Base-by-base conservation (phyloP, 2,888 invertebrate species). In the Spicauda simplicius region DNA sequence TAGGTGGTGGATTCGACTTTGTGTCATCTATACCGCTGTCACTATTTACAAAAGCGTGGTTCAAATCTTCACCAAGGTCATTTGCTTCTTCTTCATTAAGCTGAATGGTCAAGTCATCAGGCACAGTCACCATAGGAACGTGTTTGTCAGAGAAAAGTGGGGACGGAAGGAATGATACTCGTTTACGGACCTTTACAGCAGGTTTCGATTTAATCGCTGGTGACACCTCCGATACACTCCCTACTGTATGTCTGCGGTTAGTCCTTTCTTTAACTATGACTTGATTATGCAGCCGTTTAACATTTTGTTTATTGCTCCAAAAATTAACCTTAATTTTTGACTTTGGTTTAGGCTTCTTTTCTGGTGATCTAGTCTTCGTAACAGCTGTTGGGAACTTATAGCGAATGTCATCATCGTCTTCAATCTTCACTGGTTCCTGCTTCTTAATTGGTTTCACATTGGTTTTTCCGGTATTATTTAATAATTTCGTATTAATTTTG, bases 71-170 rank as follows among this genome's bases (percentile, higher is more conserved):
- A 30, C 85, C 80, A 25, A 92, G 77, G 71, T 87, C 88, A 82
- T 90, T 87, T 1, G 86, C 91, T 75, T 93, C 91, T 78, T 91
- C 90, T 68, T 91, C 90, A 80, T 91, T 92, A n/a, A 93, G 76
- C 33, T 92, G 90, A 70, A 93, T 91, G n/a, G 93, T 91, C 61
- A 93, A 83, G 75, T 93, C 93, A 83, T 93, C 93, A 0, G 93
- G 93, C 2, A 93, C 93, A 0, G 93, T 90, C 0, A 93, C 90
- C 93, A 93, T 93, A 0, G 93, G 93, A 50, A 89, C 82, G 81
- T 92, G 91, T 67, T 91, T 88, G 6, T 92, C 93, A 41, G 85
- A 86, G 73, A 92, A 91, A 18, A 90, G 71, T 5, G 93, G 92
- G 6, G 91, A 87, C 0, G 92, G 93, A 7, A 93, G 79, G 71